Evolutionary conservation across 2,797 vertebrate species (phyloP).

Genomic region (Lutra lutra): DNA sequence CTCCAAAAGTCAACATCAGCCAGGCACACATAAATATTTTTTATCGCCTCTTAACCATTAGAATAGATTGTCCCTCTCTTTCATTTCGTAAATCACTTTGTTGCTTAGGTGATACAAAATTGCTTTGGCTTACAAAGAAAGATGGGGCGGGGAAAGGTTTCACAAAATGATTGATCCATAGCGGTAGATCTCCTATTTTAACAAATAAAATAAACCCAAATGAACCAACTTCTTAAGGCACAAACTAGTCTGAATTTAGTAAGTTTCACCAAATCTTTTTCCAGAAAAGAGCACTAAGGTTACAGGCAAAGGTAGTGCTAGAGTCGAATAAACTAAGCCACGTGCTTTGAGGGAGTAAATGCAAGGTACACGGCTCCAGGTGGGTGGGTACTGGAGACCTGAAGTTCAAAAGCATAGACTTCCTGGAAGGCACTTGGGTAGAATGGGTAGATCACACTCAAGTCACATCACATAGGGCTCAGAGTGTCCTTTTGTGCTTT

Average conservation of each 20-base stretch:
- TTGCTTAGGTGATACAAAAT: slow-evolving; percentile 45
- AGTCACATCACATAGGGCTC: neutral
- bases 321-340: neutral
- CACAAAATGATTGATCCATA: neutral
- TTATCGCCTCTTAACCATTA: slow-evolving; percentile 12
- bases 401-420: neutral
- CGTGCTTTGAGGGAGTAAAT: neutral
- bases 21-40: neutral
- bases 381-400: neutral
- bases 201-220: slow-evolving; percentile 37
- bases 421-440: neutral
- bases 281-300: neutral
- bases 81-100: slow-evolving; percentile 49
- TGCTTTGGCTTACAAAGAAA: slow-evolving; percentile 52
- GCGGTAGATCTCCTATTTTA: neutral
- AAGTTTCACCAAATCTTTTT: neutral
- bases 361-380: neutral
- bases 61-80: neutral
- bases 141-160: neutral
- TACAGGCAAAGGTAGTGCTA: neutral
- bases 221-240: neutral
- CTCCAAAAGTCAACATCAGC: neutral
- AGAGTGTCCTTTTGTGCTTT: neutral
- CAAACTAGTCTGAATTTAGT: neutral
- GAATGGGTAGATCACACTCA: neutral